Evolutionary conservation across 2,888 invertebrate genomes (phyloP).

Genomic region (Perizoma affinitatum): DNA sequence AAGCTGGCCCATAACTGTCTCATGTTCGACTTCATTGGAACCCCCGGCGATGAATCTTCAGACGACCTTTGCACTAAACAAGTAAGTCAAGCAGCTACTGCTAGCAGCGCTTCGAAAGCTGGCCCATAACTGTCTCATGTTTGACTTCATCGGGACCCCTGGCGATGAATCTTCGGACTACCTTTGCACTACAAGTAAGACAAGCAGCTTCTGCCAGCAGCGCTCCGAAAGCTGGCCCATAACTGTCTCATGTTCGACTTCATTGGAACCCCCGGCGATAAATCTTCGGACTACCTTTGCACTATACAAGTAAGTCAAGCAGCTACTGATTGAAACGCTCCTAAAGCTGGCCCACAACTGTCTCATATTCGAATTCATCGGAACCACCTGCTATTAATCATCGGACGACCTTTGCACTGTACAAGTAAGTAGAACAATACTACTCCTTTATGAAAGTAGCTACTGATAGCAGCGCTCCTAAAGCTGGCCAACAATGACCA

Average conservation of each 20-base stretch:
- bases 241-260: slow-evolving; percentile 99
- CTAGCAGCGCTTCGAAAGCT: slow-evolving; percentile 92
- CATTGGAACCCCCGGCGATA: slow-evolving; percentile 98
- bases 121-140: slow-evolving; percentile 97
- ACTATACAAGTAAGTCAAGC: too few species aligned
- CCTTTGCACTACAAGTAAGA: slow-evolving; percentile 94
- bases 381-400: slow-evolving; percentile 98
- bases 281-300: slow-evolving; percentile 98
- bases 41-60: slow-evolving; percentile 97
- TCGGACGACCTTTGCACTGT: slow-evolving; percentile 98
- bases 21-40: slow-evolving; percentile 99
- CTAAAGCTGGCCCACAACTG: too few species aligned
- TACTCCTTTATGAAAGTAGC: too few species aligned
- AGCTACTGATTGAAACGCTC: too few species aligned
- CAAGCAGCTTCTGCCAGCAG: slow-evolving; percentile 87
- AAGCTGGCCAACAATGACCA: slow-evolving; percentile 94
- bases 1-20: slow-evolving; percentile 94
- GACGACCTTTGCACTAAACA: slow-evolving; percentile 98
- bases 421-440: too few species aligned
- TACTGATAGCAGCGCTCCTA: slow-evolving; percentile 89
- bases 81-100: slow-evolving; percentile 84
- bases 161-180: slow-evolving; percentile 99
- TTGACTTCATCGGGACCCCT: slow-evolving; percentile 99
- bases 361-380: too few species aligned
- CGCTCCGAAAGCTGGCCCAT: slow-evolving; percentile 93